A percentile compares a stretch with the other conserved stretches of the same genome.
These are phyloP conservation scores for Dasypus novemcinctus DNA, from an alignment of 2,113 vertebrate species.

Conservation along the genomic window DNA sequence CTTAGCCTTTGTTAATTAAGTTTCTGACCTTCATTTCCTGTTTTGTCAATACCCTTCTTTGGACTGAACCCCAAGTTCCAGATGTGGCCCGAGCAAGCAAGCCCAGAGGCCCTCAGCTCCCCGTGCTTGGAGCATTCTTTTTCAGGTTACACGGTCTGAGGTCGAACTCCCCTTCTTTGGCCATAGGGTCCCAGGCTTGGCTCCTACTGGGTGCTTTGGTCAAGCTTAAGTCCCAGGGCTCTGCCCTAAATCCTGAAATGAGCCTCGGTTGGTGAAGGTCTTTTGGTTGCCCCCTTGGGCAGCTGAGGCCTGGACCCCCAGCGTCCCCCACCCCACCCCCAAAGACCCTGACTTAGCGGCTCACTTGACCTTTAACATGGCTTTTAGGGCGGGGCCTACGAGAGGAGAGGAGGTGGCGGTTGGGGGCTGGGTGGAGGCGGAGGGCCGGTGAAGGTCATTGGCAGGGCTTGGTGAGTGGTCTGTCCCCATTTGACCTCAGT, in stretches of 20 bases:
- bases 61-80: neutral
- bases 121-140: neutral
- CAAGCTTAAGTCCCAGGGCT: neutral
- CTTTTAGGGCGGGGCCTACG: accelerated
- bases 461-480: slow-evolving; percentile 58
- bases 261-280: accelerated
- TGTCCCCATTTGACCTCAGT: slow-evolving; percentile 76
- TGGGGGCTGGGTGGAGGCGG: slow-evolving; percentile 59
- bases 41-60: neutral
- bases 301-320: neutral
- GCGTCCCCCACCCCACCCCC: accelerated
- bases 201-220: neutral
- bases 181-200: neutral
- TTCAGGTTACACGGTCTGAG: neutral
- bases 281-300: accelerated
- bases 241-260: neutral
- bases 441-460: slow-evolving; percentile 70
- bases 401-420: slow-evolving; percentile 33
- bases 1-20: neutral
- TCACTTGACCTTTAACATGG: neutral
- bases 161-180: neutral
- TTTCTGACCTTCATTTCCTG: neutral
- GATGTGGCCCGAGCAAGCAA: neutral
- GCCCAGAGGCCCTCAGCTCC: neutral
- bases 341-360: neutral